phyloP scores from a whole-genome alignment of 2,113 vertebrate genomes.

The Riparia riparia region DNA sequence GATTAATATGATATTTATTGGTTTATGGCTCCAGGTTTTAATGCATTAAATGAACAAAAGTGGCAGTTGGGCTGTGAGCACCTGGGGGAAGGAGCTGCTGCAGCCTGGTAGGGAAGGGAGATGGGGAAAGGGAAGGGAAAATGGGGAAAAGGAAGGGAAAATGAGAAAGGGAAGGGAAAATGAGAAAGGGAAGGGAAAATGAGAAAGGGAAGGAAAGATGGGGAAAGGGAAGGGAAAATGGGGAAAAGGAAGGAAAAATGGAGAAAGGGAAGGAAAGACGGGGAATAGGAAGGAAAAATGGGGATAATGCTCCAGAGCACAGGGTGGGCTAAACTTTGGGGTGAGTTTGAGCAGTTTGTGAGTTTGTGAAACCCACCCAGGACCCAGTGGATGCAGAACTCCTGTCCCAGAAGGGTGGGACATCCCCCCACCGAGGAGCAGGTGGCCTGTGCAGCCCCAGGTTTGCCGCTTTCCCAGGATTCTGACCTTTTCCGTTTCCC shows the following conservation, averaged over 20 bases:
- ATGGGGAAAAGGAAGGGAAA: background rate
- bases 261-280: fast-evolving
- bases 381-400: fast-evolving
- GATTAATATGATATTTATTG: background rate
- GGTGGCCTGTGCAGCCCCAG: background rate
- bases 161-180: background rate
- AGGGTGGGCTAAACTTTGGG: background rate
- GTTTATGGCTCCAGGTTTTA: background rate
- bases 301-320: background rate
- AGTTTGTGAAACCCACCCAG: fast-evolving
- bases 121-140: fast-evolving
- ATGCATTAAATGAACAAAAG: background rate
- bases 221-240: fast-evolving
- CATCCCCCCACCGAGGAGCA: background rate
- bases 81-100: background rate
- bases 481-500: background rate
- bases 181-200: fast-evolving
- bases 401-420: background rate
- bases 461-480: background rate
- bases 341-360: background rate
- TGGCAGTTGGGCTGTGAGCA: background rate
- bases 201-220: background rate
- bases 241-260: fast-evolving
- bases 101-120: background rate
- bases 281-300: fast-evolving